Percentiles rank a stretch among this genome's conserved stretches.
Conservation (phyloP, 2,797 vertebrate genomes). For the Heliangelus exortis region DNA sequence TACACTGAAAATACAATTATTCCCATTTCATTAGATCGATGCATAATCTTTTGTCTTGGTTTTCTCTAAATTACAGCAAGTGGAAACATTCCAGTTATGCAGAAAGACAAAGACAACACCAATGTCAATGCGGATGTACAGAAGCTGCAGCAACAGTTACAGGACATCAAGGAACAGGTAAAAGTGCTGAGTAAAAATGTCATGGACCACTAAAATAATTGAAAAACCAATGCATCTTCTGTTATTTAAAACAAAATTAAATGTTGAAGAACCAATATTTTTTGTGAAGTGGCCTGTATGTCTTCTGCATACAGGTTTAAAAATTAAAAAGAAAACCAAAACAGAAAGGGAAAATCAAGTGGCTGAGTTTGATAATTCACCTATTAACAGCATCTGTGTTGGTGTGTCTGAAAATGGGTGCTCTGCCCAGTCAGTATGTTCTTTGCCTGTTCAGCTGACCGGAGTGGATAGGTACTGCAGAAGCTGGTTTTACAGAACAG, state of each 20-base stretch:
- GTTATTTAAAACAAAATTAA: background rate
- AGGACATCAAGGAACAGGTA: constrained; percentile 99
- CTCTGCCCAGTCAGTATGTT: background rate
- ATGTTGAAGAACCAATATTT: background rate
- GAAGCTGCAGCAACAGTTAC: constrained; percentile 97
- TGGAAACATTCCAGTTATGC: constrained; percentile 94
- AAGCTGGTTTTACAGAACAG: background rate
- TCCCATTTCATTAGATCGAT: background rate
- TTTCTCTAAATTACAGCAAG: constrained; percentile 83
- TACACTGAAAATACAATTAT: background rate
- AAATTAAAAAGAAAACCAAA: background rate
- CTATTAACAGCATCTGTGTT: background rate
- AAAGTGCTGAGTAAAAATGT: background rate
- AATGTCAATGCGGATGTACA: constrained; percentile 99
- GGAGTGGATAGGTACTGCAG: background rate
- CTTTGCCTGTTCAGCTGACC: background rate
- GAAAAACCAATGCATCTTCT: background rate
- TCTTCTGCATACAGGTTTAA: background rate
- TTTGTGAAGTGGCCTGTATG: background rate
- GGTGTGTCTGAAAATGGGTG: background rate
- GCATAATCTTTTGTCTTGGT: background rate
- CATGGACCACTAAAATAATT: background rate
- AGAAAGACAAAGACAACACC: constrained; percentile 98
- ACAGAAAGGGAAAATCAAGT: background rate
- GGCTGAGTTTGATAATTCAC: background rate